These are phyloP conservation scores for Drosophila vallismaia DNA, from an alignment of 2,888 invertebrate species.

Conservation along the genomic window DNA sequence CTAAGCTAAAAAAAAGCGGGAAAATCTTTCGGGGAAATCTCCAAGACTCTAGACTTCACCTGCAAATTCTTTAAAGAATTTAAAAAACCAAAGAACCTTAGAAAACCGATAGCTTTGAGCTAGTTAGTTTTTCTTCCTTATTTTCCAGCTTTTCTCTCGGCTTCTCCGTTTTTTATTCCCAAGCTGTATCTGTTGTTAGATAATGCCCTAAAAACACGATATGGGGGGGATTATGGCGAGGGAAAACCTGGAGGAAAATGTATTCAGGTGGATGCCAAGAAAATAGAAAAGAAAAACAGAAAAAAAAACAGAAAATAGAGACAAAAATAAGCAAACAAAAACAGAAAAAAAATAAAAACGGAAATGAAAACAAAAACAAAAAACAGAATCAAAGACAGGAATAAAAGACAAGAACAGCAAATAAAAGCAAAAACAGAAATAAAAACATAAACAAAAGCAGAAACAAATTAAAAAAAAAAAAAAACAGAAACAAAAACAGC, in stretches of 20 bases:
- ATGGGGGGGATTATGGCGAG: conserved; percentile 10
- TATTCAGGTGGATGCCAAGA: conserved; percentile 17
- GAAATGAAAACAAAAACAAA: too few species aligned
- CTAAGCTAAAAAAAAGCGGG: too few species aligned
- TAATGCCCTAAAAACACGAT: conserved; percentile 34
- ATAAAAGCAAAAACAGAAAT: too few species aligned
- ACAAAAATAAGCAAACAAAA: conserved; percentile 24
- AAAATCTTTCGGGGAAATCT: too few species aligned
- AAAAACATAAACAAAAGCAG: too few species aligned
- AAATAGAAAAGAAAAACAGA: neutral
- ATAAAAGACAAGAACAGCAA: too few species aligned
- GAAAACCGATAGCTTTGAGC: conserved; percentile 8
- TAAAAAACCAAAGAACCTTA: conserved; percentile 8
- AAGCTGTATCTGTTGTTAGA: conserved; percentile 6
- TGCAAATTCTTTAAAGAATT: conserved; percentile 38
- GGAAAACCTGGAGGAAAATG: conserved; percentile 8
- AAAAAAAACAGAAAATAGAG: too few species aligned
- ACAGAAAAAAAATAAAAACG: conserved; percentile 1
- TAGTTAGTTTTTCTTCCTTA: neutral
- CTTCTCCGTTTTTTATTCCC: neutral
- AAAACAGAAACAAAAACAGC: too few species aligned
- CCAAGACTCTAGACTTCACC: too few species aligned
- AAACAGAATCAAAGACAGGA: too few species aligned
- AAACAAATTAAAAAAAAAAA: too few species aligned
- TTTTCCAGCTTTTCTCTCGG: neutral